A percentile compares a stretch with the other conserved stretches of the same genome.
Evolutionary conservation across 2,888 invertebrate species (phyloP).

Genomic region (Drosophila parthenogenetica): DNA sequence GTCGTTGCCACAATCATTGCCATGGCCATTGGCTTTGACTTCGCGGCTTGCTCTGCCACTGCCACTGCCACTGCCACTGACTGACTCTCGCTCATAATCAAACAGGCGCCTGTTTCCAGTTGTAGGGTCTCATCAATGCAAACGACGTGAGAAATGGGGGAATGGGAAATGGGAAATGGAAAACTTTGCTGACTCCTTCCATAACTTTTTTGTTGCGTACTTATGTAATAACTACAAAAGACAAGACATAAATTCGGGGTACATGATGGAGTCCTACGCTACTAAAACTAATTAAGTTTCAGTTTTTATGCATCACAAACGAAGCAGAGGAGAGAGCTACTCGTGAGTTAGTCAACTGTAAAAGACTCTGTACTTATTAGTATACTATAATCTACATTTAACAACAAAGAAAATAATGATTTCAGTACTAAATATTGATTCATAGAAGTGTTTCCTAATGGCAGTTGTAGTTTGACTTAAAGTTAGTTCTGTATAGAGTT

Average conservation of each 20-base stretch:
- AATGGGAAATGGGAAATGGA: conserved; percentile 17
- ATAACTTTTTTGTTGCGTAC: conserved; percentile 30
- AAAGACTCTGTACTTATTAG: too few species aligned
- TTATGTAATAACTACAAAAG: conserved; percentile 54
- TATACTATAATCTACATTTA: too few species aligned
- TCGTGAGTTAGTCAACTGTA: too few species aligned
- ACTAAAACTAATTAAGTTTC: not conserved
- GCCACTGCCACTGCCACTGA: too few species aligned
- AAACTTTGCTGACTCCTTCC: conserved; percentile 28
- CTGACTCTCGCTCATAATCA: conserved; percentile 42
- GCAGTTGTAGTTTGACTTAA: too few species aligned
- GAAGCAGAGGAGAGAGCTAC: too few species aligned
- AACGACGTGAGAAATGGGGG: conserved; percentile 23
- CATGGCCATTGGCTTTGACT: conserved; percentile 9
- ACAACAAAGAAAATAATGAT: too few species aligned
- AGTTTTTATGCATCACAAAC: too few species aligned
- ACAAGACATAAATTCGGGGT: conserved; percentile 1
- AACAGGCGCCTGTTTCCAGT: conserved; percentile 30
- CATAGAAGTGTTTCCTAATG: too few species aligned
- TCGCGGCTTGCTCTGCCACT: conserved; percentile 6
- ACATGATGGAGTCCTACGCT: not conserved
- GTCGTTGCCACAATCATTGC: conserved; percentile 9
- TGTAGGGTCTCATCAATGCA: conserved; percentile 27
- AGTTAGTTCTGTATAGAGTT: too few species aligned
- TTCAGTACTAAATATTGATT: too few species aligned